A percentile compares a stretch with the other conserved stretches of the same genome.
phyloP scores from a whole-genome alignment of 2,113 vertebrate species.

The Plotosus lineatus region DNA sequence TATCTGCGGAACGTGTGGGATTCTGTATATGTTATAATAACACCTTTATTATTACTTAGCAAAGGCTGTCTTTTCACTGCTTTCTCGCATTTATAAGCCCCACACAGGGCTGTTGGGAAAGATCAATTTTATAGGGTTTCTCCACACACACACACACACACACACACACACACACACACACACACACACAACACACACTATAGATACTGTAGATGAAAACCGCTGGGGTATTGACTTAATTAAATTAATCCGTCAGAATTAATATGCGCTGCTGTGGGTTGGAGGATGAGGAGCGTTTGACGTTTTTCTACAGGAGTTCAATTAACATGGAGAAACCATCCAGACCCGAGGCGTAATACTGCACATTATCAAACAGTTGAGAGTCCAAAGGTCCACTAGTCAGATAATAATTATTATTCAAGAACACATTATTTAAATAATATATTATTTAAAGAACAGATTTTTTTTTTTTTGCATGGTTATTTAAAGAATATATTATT shows the following conservation, averaged over 20 bases:
- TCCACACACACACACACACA: neutral
- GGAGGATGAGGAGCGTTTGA: neutral
- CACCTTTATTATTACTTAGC: neutral
- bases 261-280: slow-evolving; percentile 4
- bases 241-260: slow-evolving; percentile 18
- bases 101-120: neutral
- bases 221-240: slow-evolving; percentile 20
- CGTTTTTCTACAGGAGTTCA: neutral
- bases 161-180: slow-evolving; percentile 1
- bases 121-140: neutral
- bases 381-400: slow-evolving; percentile 1
- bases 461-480: neutral
- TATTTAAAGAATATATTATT: slow-evolving; percentile 4
- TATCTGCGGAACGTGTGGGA: too few species aligned
- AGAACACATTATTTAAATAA: neutral
- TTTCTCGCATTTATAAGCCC: neutral
- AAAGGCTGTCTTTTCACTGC: neutral
- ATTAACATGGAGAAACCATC: neutral
- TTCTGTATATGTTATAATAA: neutral
- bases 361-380: slow-evolving; percentile 2
- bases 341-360: neutral
- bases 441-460: neutral
- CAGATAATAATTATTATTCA: slow-evolving; percentile 4
- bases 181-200: neutral
- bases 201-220: neutral